A percentile compares a stretch with the other conserved stretches of the same genome.
Evolutionary conservation across 37 sponge, comb jelly and placozoan species (phyloP).

Genomic region (Chondrosia reniformis): DNA sequence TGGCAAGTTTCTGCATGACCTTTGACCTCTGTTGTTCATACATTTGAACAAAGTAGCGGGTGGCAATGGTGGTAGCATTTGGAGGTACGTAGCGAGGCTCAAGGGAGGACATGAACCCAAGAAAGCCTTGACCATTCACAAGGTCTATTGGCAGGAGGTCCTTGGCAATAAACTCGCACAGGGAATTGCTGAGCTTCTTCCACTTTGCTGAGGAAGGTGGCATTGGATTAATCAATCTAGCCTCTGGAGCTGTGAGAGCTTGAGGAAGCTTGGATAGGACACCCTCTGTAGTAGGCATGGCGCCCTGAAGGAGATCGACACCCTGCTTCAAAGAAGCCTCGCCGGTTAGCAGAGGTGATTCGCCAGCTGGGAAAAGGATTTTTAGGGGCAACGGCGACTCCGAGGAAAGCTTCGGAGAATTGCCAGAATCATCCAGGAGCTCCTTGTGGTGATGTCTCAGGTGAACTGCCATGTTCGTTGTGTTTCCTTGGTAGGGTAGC

Average conservation of each 20-base stretch:
- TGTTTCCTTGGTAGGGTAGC: background rate
- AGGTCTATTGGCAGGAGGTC: constrained; percentile 37
- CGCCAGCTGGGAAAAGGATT: no score
- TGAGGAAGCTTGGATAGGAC: no score
- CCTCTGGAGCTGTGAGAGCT: background rate
- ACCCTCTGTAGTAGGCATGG: background rate
- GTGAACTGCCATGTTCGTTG: constrained; percentile 20
- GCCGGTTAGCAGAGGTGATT: background rate
- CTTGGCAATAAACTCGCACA: constrained; percentile 35
- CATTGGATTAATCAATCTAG: background rate
- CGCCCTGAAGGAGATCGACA: background rate
- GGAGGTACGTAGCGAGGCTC: constrained; percentile 42
- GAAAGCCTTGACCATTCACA: constrained; percentile 37
- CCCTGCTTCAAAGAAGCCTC: no score
- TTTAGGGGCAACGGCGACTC: background rate
- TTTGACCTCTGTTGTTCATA: constrained; percentile 25
- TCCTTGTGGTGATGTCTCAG: constrained; percentile 16
- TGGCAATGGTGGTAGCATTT: constrained; percentile 18
- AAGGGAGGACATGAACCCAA: constrained; percentile 9
- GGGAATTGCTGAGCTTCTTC: background rate
- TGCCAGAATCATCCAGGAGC: no score
- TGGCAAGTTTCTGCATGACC: background rate
- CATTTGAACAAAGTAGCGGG: constrained; percentile 24
- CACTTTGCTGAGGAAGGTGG: background rate
- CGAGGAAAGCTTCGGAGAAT: background rate